Evolutionary conservation across 23 tunicate genomes (phyloP), one percentile per base, ranked within the genome.

Genomic region (Trididemnum clinides): DNA sequence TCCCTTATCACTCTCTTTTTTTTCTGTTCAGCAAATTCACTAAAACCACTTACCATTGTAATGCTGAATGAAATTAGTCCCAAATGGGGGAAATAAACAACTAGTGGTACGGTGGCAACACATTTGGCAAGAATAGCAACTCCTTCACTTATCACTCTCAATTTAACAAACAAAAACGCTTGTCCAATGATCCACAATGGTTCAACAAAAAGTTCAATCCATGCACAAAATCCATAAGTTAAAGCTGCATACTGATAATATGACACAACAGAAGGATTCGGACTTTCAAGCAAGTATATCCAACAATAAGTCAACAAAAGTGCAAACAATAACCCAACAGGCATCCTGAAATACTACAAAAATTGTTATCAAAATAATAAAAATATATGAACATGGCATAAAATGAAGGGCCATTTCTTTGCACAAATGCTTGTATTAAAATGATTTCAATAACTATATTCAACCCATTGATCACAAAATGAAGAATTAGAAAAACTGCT

Each of bases 121-220:
- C 92, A 84, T 58, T 92, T 92, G 19, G 86, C 78, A 22, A 92
- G 82, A 30, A 92, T 92, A 1, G 97, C 90, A 15, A 83, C 44
- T 28, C 97, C 92, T 73, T 92, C 97, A 23, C 80, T 70, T 27
- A 88, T 31, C 29, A 94, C 98, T 76, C 79, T 85, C 84, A 94
- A 73, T 73, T 89, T 89, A 30, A 94, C 87, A 57, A 94, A 89
- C 59, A 89, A 72, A 74, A 89, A 82, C 3, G 85, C 64, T 82
- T 94, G 92, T 22, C 84, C 92, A 6, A 94, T 50, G 19, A 94
- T 81, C 90, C 88, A 85, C 26, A 94, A 66, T 3, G 98, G 98
- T 64, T 94, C 98, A 27, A 73, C 91, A 0, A 82, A 7, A 0
- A 94, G 77, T 65, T 94, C 94, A 22, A 85, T 27, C 77, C 85